Evolutionary conservation across 1,140 invertebrate genomes (phyloP).

Genomic region (Scaptomyza hsui): DNA sequence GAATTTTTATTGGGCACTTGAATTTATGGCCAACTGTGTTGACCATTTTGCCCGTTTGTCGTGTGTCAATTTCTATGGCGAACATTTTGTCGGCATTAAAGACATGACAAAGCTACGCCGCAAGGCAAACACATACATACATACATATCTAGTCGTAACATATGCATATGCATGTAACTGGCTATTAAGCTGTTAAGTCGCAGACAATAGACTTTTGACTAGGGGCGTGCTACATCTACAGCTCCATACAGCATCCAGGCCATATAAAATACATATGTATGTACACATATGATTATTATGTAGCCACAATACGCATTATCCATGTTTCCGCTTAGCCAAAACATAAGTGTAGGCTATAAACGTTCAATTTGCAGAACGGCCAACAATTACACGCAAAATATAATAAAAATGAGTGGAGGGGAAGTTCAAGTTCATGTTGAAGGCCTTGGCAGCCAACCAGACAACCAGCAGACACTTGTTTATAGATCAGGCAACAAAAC

Average conservation of each 20-base stretch:
- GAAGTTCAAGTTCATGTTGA: conserved; percentile 74
- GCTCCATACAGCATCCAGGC: conserved; percentile 13
- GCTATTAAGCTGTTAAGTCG: conserved; percentile 28
- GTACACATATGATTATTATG: conserved; percentile 1
- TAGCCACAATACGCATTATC: conserved; percentile 21
- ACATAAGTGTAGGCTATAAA: neutral
- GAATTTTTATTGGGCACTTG: conserved; percentile 76
- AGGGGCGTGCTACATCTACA: conserved; percentile 9
- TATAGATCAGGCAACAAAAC: conserved; percentile 49
- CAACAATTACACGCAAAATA: conserved; percentile 36
- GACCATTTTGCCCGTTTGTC: conserved; percentile 24
- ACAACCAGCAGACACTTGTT: conserved; percentile 49
- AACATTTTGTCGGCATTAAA: conserved; percentile 38
- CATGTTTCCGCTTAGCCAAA: conserved; percentile 25
- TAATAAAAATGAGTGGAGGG: conserved; percentile 34
- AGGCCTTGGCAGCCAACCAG: conserved; percentile 52
- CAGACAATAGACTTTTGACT: conserved; percentile 28
- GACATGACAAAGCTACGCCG: conserved; percentile 38
- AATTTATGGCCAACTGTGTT: conserved; percentile 66
- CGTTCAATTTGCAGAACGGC: conserved; percentile 23
- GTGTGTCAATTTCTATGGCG: conserved; percentile 55
- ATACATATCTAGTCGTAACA: conserved; percentile 9
- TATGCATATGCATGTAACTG: neutral
- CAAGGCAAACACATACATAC: conserved; percentile 11
- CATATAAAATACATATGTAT: conserved; percentile 2